These are phyloP conservation scores for Corythaixoides concolor DNA, from an alignment of 2,113 vertebrate species.

Conservation along the genomic window DNA sequence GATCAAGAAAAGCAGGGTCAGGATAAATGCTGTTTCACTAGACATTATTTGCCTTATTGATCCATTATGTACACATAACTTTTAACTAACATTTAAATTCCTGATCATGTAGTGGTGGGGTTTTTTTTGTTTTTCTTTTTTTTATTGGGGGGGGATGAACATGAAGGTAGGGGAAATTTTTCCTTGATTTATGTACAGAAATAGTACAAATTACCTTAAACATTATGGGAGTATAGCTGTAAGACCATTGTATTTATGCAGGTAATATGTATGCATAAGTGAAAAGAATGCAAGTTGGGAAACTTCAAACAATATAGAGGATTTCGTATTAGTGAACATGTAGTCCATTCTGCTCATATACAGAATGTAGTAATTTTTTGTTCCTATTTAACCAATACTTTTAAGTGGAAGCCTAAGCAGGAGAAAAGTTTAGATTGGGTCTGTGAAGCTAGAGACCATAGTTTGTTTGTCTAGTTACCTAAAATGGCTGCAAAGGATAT, in stretches of 20 bases:
- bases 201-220: background rate
- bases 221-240: background rate
- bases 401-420: background rate
- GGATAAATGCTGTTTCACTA: background rate
- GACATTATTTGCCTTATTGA: background rate
- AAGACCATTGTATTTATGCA: background rate
- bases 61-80: background rate
- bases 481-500: background rate
- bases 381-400: background rate
- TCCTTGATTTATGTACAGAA: background rate
- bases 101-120: background rate
- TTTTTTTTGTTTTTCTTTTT: background rate
- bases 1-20: background rate
- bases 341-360: background rate
- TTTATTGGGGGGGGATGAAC: rapidly evolving
- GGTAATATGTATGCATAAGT: background rate
- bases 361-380: background rate
- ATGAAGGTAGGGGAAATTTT: background rate
- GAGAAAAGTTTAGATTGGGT: background rate
- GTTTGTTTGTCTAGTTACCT: background rate
- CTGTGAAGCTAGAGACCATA: background rate
- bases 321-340: background rate
- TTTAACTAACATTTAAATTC: background rate
- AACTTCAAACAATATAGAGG: background rate
- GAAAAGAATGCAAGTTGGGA: background rate